Evolutionary conservation across 2,888 invertebrate species (phyloP).

Genomic region (Escarpia spicata): DNA sequence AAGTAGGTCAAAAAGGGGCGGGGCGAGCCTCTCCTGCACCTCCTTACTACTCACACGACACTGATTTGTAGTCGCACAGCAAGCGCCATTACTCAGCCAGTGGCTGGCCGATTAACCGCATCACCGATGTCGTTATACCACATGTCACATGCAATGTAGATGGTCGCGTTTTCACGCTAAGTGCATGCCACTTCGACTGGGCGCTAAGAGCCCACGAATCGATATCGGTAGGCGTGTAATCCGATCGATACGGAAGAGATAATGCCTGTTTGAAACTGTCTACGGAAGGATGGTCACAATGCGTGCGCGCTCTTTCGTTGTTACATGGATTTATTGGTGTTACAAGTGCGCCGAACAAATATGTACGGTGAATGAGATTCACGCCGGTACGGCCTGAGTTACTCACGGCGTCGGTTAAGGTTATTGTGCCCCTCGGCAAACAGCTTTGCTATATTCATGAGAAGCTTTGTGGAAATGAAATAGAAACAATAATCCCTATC

Average conservation of each 20-base stretch:
- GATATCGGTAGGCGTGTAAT: slow-evolving; percentile 9
- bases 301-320: neutral
- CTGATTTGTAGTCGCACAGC: neutral
- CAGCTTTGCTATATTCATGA: neutral
- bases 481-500: neutral
- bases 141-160: neutral
- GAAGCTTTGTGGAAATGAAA: neutral
- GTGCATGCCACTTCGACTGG: neutral
- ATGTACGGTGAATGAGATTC: neutral
- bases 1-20: too few relatives aligned
- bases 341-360: neutral
- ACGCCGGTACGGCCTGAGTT: neutral
- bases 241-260: slow-evolving; percentile 5
- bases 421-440: neutral
- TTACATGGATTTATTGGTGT: neutral
- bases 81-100: neutral
- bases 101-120: neutral
- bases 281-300: slow-evolving; percentile 5
- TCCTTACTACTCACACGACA: too few relatives aligned
- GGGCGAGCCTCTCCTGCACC: too few relatives aligned
- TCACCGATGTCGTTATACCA: neutral
- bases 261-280: neutral
- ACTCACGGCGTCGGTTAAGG: neutral
- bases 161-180: neutral
- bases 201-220: neutral